phyloP scores from a whole-genome alignment of 2,888 invertebrate genomes.

The Bombylius discolor region DNA sequence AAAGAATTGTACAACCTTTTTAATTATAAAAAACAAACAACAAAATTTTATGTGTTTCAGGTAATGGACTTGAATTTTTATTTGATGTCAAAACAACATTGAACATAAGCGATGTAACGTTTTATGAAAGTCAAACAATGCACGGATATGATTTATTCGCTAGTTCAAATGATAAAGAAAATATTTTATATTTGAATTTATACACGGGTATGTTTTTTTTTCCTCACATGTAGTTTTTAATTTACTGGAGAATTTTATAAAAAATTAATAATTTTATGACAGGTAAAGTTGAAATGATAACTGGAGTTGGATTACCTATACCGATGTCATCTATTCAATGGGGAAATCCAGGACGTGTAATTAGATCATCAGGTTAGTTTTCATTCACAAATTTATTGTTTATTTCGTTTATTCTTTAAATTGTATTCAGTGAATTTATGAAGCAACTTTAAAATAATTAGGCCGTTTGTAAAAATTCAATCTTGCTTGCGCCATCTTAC shows the following conservation, averaged over 20 bases:
- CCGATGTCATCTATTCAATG: constrained; percentile 44
- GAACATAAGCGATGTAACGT: constrained; percentile 57
- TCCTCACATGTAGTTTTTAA: too few species aligned
- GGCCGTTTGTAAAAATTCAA: too few species aligned
- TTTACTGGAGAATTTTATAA: not conserved
- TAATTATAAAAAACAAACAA: too few species aligned
- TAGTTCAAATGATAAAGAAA: constrained; percentile 56
- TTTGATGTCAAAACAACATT: constrained; percentile 64
- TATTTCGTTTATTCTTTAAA: not conserved
- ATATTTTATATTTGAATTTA: constrained; percentile 56
- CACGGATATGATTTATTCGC: constrained; percentile 64
- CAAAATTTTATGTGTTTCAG: constrained; percentile 31
- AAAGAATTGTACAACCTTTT: too few species aligned
- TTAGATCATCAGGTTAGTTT: constrained; percentile 44
- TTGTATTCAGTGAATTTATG: too few species aligned
- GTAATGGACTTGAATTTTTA: constrained; percentile 49
- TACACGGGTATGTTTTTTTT: constrained; percentile 40
- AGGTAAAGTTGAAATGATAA: constrained; percentile 65
- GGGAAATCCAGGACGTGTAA: constrained; percentile 52
- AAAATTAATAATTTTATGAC: constrained; percentile 7
- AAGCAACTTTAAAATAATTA: too few species aligned
- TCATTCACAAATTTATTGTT: not conserved
- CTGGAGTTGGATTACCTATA: constrained; percentile 53
- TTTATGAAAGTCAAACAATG: constrained; percentile 56
- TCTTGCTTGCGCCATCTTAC: too few species aligned